Percentiles rank a stretch among this genome's conserved stretches.
These are phyloP conservation scores for Drosophila sordidula DNA, from an alignment of 2,888 invertebrate genomes.

Conservation along the genomic window DNA sequence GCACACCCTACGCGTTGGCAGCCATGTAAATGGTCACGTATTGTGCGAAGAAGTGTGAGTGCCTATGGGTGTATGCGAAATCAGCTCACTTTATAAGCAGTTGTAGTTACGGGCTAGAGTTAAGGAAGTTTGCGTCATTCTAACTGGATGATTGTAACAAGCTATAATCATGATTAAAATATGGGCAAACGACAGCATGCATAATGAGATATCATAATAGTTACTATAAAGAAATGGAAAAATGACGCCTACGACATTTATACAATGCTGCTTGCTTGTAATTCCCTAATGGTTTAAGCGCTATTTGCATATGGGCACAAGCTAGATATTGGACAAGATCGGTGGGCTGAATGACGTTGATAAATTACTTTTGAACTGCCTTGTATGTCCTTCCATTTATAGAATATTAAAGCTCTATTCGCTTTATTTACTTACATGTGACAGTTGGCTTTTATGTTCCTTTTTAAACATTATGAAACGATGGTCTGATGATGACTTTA, in stretches of 20 bases:
- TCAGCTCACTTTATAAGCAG: constrained; percentile 20
- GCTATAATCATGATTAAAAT: constrained; percentile 18
- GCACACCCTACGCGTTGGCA: constrained; percentile 21
- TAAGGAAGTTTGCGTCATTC: constrained; percentile 8
- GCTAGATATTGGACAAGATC: neutral
- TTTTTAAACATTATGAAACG: no score
- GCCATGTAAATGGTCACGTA: constrained; percentile 68
- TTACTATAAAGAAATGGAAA: neutral
- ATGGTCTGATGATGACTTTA: no score
- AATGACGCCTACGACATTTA: neutral
- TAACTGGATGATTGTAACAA: constrained; percentile 11
- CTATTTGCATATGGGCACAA: neutral
- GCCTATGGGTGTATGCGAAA: constrained; percentile 5
- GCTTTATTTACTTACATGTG: no score
- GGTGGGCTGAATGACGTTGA: neutral
- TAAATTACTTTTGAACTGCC: neutral
- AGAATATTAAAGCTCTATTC: no score
- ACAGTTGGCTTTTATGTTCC: no score
- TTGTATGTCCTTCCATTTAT: no score
- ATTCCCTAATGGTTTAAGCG: constrained; percentile 15
- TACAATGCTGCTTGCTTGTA: constrained; percentile 2
- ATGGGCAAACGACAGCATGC: constrained; percentile 12
- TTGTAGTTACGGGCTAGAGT: constrained; percentile 23
- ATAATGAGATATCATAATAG: constrained; percentile 20
- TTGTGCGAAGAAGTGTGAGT: constrained; percentile 32